Evolutionary conservation across 2,113 vertebrate genomes (phyloP), one percentile per base, ranked within the genome.

Genomic region (Indicator indicator): DNA sequence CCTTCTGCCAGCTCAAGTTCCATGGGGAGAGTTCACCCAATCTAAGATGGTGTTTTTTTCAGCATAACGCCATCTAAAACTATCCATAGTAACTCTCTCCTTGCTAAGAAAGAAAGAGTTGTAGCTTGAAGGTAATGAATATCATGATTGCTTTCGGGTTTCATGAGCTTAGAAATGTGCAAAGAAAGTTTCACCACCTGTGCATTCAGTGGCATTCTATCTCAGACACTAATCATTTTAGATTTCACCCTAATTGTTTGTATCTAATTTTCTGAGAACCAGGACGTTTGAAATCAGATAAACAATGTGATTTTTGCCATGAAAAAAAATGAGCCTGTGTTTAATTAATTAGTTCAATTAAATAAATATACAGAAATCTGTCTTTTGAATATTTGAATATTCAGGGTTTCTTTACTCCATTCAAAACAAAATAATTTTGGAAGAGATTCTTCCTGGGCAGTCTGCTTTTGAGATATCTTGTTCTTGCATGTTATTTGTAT

Each of bases 271-370:
- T 54, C 42, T 90, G 58, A 83, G 33, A 72, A 33, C 3, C 3
- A 60, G 42, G 14, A 77, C 44, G 8, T 11, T 44, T 92, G 55
- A 86, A 80, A 77, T 86, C 11, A 32, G 16, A 64, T 28, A 16
- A 6, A 55, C 2, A 2, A 15, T 38, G 7, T 38, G 32, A 72
- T 19, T 60, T 82, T 83, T 86, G 5, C 21, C 6, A 21, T 19
- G 0, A 55, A 48, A 70, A 72, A 52, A 68, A 56, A 16, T 6
- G 0, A 56, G 0, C 5, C 3, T 72, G 7, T 3, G 9, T 72
- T 82, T 72, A 83, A 40, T 54, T 69, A 68, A 44, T 74, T 2
- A 71, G 5, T 40, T 58, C 48, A 48, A 42, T 55, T 78, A 36
- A 86, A 89, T 10, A 81, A n/a, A 46, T 21, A 1, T 32, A 33